These are phyloP conservation scores for Myopa testacea DNA, from an alignment of 2,888 invertebrate species.

Conservation along the genomic window DNA sequence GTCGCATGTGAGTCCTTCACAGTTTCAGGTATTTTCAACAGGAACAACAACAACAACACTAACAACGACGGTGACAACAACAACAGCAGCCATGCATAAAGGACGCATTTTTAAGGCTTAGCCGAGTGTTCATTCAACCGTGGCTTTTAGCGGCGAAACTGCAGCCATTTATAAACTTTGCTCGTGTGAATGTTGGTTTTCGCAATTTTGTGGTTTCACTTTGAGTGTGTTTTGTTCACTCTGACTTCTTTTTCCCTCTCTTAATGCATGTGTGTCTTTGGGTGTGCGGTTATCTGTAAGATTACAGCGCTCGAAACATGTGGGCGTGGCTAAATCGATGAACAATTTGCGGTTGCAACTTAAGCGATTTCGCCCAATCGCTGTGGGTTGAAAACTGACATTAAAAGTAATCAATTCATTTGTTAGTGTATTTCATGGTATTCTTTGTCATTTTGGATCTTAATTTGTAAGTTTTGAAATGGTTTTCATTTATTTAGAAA, in stretches of 20 bases:
- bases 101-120: no score
- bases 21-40: neutral
- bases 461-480: neutral
- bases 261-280: neutral
- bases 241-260: neutral
- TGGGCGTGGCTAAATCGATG: constrained; percentile 19
- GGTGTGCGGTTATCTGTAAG: no score
- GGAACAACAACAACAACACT: no score
- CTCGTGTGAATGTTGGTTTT: neutral
- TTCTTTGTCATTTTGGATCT: neutral
- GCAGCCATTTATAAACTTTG: neutral
- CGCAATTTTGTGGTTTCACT: constrained; percentile 10
- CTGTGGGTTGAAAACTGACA: neutral
- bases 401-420: neutral
- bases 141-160: neutral
- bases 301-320: neutral
- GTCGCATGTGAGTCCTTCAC: neutral
- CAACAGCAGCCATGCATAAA: neutral
- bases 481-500: no score
- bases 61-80: neutral
- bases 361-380: neutral
- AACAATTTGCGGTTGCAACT: constrained; percentile 17
- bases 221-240: neutral
- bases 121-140: neutral
- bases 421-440: neutral